Percentiles rank a stretch among this genome's conserved stretches.
Conservation (phyloP, 2,888 invertebrate genomes). For the Athetis lepigone region DNA sequence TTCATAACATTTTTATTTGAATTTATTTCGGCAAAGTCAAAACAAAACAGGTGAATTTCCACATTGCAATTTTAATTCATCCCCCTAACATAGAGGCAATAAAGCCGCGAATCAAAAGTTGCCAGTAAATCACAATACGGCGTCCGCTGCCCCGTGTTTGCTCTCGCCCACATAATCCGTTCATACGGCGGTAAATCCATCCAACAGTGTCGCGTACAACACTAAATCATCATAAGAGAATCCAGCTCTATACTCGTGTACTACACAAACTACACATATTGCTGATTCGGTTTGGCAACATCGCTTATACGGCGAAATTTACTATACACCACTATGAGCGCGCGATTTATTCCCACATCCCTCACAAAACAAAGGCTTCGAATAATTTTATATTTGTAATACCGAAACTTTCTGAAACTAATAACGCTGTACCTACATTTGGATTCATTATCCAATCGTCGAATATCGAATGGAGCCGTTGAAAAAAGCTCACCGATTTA, state of each 20-base stretch:
- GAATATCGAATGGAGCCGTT: conserved; percentile 77
- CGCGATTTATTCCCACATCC: conserved; percentile 65
- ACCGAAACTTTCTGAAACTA: conserved; percentile 67
- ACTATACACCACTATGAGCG: conserved; percentile 60
- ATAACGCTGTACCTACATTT: conserved; percentile 74
- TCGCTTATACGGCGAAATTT: conserved; percentile 67
- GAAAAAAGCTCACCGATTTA: conserved; percentile 84
- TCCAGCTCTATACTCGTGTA: conserved; percentile 79
- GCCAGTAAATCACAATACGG: conserved; percentile 88
- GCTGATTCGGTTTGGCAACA: conserved; percentile 78
- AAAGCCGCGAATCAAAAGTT: conserved; percentile 90
- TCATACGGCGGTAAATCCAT: conserved; percentile 90
- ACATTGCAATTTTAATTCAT: conserved; percentile 72
- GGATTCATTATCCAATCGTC: conserved; percentile 83
- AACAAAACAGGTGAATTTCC: conserved; percentile 61
- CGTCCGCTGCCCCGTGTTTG: conserved; percentile 89
- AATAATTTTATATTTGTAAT: conserved; percentile 63
- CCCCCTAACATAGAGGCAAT: conserved; percentile 79
- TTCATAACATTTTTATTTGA: conserved; percentile 29
- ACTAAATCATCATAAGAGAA: conserved; percentile 91
- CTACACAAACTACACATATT: conserved; percentile 74
- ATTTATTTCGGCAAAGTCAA: conserved; percentile 30
- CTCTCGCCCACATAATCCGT: conserved; percentile 91
- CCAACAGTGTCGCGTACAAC: conserved; percentile 85
- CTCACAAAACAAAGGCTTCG: conserved; percentile 64